Evolutionary conservation across 2,888 invertebrate species (phyloP), one percentile per base, ranked within the genome.

Genomic region (Drosophila falleni): DNA sequence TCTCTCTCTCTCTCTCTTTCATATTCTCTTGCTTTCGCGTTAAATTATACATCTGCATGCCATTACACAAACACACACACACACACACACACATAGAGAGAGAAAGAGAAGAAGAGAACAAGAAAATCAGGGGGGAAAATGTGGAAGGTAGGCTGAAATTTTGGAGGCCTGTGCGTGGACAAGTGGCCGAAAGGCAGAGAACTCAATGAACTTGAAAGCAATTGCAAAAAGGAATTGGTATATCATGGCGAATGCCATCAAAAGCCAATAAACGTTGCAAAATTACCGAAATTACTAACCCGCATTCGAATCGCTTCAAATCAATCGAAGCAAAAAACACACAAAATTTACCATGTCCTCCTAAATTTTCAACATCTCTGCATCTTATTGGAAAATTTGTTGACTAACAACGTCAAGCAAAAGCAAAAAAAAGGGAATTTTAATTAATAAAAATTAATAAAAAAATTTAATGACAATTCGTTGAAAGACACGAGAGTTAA

Each of bases 31-130:
- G 47, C 56, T 51, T 55, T 62, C 46, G 51, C 71, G 62, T 44
- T 84, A 71, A 81, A 84, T 81, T 76, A 76, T 81, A 85, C 76
- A 81, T 79, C 71, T 80, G 75, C 71, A 75, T 71, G 62, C 56
- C 53, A 54, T 62, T 79, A 66, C 56, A 23, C 8, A 29, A 29
- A 29, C 29, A 29, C 29, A 29, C 29, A 62, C 23, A 62, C 35
- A 49, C 23, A 31, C 23, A 23, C 29, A 29, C 29, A 29, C 29
- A 54, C 23, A 62, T 31, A 49, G n/a, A 31, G 4, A 26, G 39
- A 8, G 26, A 10, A 15, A 15, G 2, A 10, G 15, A 26, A 9
- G n/a, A 2, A 23, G 19, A 56, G n/a, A 29, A 37, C 29, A 9
- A 23, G 31, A 54, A 19, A 35, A 11, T 11, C 23, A 13, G 5